Evolutionary conservation across 2,113 vertebrate species (phyloP).

Genomic region (Melanotaenia duboulayi): DNA sequence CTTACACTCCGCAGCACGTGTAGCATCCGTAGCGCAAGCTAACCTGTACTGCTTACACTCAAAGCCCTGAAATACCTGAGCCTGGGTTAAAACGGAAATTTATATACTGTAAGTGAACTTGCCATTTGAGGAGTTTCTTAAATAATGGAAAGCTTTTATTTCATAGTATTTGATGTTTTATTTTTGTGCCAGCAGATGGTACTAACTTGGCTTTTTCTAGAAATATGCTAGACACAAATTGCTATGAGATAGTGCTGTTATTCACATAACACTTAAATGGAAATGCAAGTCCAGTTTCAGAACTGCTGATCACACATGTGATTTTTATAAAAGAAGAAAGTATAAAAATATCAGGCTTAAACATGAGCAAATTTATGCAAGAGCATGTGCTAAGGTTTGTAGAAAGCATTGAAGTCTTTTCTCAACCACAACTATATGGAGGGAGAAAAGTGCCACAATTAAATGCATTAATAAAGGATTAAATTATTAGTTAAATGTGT

Average conservation of each 20-base stretch:
- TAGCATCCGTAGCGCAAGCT: conserved; percentile 52
- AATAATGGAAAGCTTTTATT: conserved; percentile 16
- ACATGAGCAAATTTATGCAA: not conserved
- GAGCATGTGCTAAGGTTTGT: not conserved
- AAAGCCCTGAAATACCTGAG: conserved; percentile 32
- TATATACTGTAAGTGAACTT: conserved; percentile 4
- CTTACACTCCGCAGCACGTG: conserved; percentile 58
- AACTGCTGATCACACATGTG: not conserved
- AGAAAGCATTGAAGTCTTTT: not conserved
- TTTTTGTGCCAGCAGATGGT: conserved; percentile 16
- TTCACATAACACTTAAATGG: conserved; percentile 3
- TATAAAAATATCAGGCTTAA: not conserved
- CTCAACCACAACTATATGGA: not conserved
- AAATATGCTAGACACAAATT: conserved; percentile 17
- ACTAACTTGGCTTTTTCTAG: conserved; percentile 6
- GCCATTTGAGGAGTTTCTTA: not conserved
- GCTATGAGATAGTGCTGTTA: not conserved
- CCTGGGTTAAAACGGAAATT: conserved; percentile 2
- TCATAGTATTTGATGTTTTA: not conserved
- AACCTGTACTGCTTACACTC: conserved; percentile 24
- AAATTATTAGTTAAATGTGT: too few species aligned
- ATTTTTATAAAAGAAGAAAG: not conserved
- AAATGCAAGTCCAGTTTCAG: not conserved
- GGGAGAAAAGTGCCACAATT: too few species aligned
- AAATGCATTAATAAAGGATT: too few species aligned